These are phyloP conservation scores for Ophioderma brevispina DNA, from an alignment of 35 echinoderm and acorn worm genomes.

Conservation along the genomic window DNA sequence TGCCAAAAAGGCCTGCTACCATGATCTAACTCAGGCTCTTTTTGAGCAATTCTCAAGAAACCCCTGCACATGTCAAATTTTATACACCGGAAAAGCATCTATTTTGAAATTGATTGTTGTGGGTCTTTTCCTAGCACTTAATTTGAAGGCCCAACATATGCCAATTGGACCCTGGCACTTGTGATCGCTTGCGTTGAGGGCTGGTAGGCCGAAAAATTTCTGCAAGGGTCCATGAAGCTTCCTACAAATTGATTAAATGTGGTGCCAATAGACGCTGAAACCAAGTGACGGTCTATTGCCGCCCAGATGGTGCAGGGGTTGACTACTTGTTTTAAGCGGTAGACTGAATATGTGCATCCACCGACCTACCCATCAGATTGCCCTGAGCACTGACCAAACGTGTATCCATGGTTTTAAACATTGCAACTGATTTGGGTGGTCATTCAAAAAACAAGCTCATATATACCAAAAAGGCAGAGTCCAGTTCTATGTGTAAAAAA, in stretches of 20 bases:
- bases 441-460: not conserved
- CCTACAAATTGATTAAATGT: not conserved
- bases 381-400: not conserved
- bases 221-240: not conserved
- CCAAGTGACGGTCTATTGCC: constrained; percentile 20
- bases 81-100: not conserved
- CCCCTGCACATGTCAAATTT: not conserved
- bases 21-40: no score
- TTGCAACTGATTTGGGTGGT: not conserved
- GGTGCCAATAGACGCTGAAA: not conserved
- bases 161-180: not conserved
- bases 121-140: no score
- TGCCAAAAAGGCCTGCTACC: no score
- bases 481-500: constrained; percentile 33
- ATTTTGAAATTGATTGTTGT: no score
- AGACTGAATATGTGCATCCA: constrained; percentile 26
- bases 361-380: constrained; percentile 21
- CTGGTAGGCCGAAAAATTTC: no score
- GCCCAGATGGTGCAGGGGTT: constrained; percentile 11
- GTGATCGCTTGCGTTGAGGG: not conserved
- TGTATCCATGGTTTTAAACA: constrained; percentile 21
- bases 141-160: not conserved
- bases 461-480: constrained; percentile 16
- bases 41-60: no score
- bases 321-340: not conserved